Percentiles rank a stretch among this genome's conserved stretches.
Conservation (phyloP, 2,113 vertebrate genomes). For the Sarotherodon lohbergeri region DNA sequence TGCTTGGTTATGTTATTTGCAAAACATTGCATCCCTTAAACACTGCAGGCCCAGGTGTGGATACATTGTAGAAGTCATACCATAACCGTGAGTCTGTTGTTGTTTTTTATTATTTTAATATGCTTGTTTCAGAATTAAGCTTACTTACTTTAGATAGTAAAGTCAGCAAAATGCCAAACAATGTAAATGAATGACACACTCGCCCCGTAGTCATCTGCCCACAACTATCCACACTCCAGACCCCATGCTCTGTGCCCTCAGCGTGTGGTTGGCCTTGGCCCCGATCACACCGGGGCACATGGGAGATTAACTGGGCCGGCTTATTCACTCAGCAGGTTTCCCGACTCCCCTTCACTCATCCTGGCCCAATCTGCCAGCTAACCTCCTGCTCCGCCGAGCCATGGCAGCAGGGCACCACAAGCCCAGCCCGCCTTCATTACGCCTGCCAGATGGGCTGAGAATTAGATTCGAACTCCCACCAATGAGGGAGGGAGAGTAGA, state of each 20-base stretch:
- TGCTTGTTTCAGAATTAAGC: background rate
- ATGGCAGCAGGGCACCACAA: conserved; percentile 67
- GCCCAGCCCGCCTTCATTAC: conserved; percentile 71
- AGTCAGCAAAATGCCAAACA: conserved; percentile 7
- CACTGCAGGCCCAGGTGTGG: background rate
- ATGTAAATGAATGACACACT: conserved; percentile 33
- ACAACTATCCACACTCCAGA: conserved; percentile 34
- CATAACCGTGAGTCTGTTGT: background rate
- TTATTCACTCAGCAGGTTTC: conserved; percentile 64
- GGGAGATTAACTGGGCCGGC: conserved; percentile 70
- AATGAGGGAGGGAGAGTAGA: conserved; percentile 55
- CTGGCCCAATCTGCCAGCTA: conserved; percentile 72
- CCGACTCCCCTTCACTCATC: conserved; percentile 64
- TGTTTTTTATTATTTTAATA: background rate
- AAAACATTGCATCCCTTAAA: background rate
- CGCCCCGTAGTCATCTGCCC: conserved; percentile 10
- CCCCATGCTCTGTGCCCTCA: conserved; percentile 36
- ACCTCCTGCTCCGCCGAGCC: conserved; percentile 68
- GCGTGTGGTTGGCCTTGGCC: conserved; percentile 60
- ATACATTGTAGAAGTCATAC: background rate
- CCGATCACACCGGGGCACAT: conserved; percentile 61
- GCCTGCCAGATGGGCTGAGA: conserved; percentile 75
- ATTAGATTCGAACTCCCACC: conserved; percentile 75
- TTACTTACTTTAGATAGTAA: background rate
- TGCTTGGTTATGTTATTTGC: background rate